phyloP scores from a whole-genome alignment of 1,140 invertebrate species.

The Theocolax elegans region DNA sequence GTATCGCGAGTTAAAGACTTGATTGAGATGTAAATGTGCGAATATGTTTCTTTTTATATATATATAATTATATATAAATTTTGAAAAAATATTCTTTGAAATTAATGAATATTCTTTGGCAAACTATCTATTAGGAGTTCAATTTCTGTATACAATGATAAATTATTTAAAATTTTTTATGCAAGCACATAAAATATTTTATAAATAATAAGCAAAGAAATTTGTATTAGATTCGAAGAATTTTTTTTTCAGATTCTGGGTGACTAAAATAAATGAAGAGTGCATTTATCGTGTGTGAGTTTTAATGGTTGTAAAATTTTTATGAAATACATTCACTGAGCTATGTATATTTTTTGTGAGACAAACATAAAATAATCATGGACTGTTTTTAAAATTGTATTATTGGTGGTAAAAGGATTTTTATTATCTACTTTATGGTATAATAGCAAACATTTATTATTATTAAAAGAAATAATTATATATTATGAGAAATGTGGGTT shows the following conservation, averaged over 20 bases:
- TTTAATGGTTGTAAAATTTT: constrained; percentile 29
- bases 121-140: neutral
- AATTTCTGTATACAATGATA: constrained; percentile 1
- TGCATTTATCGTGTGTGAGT: constrained; percentile 8
- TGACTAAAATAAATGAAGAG: constrained; percentile 6
- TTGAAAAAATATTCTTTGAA: constrained; percentile 9
- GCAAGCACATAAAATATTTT: neutral
- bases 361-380: constrained; percentile 17
- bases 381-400: constrained; percentile 11
- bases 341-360: constrained; percentile 3
- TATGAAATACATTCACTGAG: constrained; percentile 4
- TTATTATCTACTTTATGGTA: constrained; percentile 7
- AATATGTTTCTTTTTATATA: constrained; percentile 49
- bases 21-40: constrained; percentile 47
- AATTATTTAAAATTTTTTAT: neutral
- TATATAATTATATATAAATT: constrained; percentile 54
- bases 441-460: constrained; percentile 19
- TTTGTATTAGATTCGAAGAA: constrained; percentile 16
- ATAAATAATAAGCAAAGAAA: neutral
- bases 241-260: neutral
- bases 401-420: constrained; percentile 17
- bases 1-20: constrained; percentile 49
- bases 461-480: constrained; percentile 21
- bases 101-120: neutral
- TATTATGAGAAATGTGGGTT: neutral